Evolutionary conservation across 2,113 vertebrate species (phyloP), one percentile per base, ranked within the genome.

Genomic region (Larimichthys polyactis): DNA sequence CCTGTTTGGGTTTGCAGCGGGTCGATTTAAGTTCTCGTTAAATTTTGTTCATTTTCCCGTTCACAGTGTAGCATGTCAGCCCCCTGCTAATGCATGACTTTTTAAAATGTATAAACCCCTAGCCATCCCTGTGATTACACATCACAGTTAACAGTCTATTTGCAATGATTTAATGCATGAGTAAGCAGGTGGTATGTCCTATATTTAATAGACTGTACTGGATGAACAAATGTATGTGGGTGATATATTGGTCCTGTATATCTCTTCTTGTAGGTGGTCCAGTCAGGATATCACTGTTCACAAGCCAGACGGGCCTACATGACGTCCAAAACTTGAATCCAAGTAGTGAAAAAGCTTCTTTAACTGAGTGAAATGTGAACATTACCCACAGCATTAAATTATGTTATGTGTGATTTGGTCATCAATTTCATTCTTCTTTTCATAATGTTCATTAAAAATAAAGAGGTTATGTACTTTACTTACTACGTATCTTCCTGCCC

Each of bases 121-220:
- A 22, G 77, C 57, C n/a, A 43, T 69, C 48, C 48, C 24, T 58
- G 48, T 70, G 58, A 55, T 11, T 60, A 58, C 48, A 66, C 27
- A 3, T 15, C 73, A 40, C 10, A 15, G 52, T 63, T 75, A 78
- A 73, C 40, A 12, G 3, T 44, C 27, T 68, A 59, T 66, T 80
- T 75, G 55, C 54, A 64, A 24, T 67, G 60, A 11, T 77, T 79
- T 81, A 11, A 79, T 74, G 63, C 73, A 70, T 4, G 52, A 83
- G 46, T 51, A 36, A 40, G 70, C 75, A 57, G 43, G 49, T 51
- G 32, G 58, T 63, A 68, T 65, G 8, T 40, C 20, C 27, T 84
- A 1, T 36, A 49, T 29, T 49, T 73, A 69, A 72, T 49, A 14
- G 36, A 66, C 70, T 68, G 43, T 43, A 57, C n/a, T 55, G 70